Evolutionary conservation across 1,140 invertebrate genomes (phyloP), one percentile per base, ranked within the genome.

Genomic region (Tribolium madens): DNA sequence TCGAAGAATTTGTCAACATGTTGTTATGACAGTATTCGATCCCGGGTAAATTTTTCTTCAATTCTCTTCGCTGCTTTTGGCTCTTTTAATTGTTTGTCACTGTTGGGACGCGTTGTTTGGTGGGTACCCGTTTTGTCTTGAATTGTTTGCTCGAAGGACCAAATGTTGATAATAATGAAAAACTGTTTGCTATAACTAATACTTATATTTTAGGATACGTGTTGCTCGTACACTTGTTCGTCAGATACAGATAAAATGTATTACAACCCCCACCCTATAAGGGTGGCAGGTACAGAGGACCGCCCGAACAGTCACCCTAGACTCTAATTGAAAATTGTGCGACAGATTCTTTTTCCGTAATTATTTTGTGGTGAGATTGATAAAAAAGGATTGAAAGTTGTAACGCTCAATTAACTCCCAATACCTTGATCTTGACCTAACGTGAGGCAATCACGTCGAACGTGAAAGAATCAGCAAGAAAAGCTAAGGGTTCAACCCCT

Each of bases 401-500:
- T 26, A 26, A 26, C 21, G 21, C 21, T 26, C n/a, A 64, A 64
- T 64, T 33, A 64, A 64, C 31, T 60, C 31, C 12, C 31, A 13
- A 33, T 14, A 64, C 26, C 57, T 64, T 64, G 21, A 64, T 64
- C 57, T 64, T 64, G 57, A 33, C 57, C 26, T n/a, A 7, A 12
- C n/a, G 10, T 21, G 31, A 33, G 31, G 1, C 26, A 64, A 64
- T 64, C 17, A 14, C 14, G 7, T 9, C 7, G n/a, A 26, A 18
- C 17, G 5, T 14, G 6, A 57, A 57, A 21, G 15, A 15, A 53
- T 53, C 50, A 15, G 50, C 50, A 53, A 53, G 52, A 57, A 57
- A 57, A 57, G 10, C 18, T 17, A 9, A n/a, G 52, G 12, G 57
- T 33, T 33, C 57, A 33, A 33, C 57, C 57, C 21, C 57, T 64